Conservation (phyloP, 2,113 vertebrate species). For the Laticauda laticaudata region DNA sequence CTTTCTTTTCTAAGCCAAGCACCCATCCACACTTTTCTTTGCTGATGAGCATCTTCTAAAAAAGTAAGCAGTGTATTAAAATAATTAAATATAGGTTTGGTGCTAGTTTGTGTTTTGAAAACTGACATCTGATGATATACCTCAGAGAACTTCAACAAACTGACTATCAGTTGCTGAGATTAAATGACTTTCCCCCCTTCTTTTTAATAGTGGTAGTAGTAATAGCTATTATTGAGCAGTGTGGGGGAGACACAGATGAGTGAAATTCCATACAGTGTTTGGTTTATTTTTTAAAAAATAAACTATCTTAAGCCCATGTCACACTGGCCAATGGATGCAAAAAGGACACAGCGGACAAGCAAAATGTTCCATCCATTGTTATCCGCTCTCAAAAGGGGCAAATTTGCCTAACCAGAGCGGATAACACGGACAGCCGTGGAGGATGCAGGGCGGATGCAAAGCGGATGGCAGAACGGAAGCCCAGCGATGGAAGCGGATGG, state of each 20-base stretch:
- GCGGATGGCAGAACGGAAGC: too few relatives aligned
- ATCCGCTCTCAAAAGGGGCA: too few relatives aligned
- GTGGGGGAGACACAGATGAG: not conserved
- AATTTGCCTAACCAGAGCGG: too few relatives aligned
- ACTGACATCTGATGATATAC: not conserved
- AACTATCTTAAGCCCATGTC: too few relatives aligned
- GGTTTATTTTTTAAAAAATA: not conserved
- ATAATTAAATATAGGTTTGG: not conserved
- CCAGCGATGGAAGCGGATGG: too few relatives aligned
- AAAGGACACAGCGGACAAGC: too few relatives aligned
- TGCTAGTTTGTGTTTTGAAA: not conserved
- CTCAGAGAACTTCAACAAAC: not conserved
- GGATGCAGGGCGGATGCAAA: too few relatives aligned
- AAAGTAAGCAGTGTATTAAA: not conserved
- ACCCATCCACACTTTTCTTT: not conserved
- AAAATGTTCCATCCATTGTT: too few relatives aligned
- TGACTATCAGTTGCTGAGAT: not conserved
- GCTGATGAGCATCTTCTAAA: not conserved
- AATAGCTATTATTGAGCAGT: not conserved
- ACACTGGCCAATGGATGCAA: too few relatives aligned
- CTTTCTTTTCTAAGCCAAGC: not conserved
- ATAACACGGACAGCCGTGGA: too few relatives aligned
- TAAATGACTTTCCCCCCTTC: not conserved
- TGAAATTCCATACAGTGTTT: not conserved
- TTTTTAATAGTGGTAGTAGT: not conserved